Base-by-base conservation (phyloP, 1,140 invertebrate species). In the Brachionus koreanus region DNA sequence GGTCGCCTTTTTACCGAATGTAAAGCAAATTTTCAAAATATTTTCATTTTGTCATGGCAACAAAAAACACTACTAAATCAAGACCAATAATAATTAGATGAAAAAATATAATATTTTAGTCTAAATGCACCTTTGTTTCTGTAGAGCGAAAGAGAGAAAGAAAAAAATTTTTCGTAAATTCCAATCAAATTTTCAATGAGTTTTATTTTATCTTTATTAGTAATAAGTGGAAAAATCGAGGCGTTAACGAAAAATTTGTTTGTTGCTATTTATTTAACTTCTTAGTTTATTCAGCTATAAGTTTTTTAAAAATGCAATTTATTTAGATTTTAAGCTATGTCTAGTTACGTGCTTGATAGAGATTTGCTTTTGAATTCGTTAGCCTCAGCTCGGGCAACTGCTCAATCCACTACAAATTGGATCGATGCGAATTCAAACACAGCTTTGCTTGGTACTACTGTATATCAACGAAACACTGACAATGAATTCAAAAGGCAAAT, bases 311-410 rank as follows among this genome's bases (percentile, higher is more conserved):
- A 43, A 46, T 37, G 3, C 37, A 37, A 13, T 33, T 39, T 42
- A 49, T 52, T 77, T 57, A 35, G 29, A 33, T 52, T 29, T 77
- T n/a, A n/a, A 57, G 46, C 42, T 42, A 79, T 79, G 76, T 79
- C 76, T 61, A 79, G 76, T 65, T 79, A 79, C 49, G 37, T 79
- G 19, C 49, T 79, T 39, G 76, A 79, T 65, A 57, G 76, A 61
- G 76, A 79, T 16, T 65, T 61, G 37, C 49, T 79, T 0, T 37
- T 79, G 16, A 79, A 79, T 79, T 79, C 76, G 2, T 29, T 79
- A 12, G 37, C 35, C 49, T 61, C 49, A 57, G 49, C 76, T 33
- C 37, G 49, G 6, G 49, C 7, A 42, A 43, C 76, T 25, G 19
- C n/a, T 35, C 46, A 57, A 33, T 61, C 76, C 49, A 43, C 37